phyloP scores from a whole-genome alignment of 2,113 vertebrate species.

The Corydoras maculifer region DNA sequence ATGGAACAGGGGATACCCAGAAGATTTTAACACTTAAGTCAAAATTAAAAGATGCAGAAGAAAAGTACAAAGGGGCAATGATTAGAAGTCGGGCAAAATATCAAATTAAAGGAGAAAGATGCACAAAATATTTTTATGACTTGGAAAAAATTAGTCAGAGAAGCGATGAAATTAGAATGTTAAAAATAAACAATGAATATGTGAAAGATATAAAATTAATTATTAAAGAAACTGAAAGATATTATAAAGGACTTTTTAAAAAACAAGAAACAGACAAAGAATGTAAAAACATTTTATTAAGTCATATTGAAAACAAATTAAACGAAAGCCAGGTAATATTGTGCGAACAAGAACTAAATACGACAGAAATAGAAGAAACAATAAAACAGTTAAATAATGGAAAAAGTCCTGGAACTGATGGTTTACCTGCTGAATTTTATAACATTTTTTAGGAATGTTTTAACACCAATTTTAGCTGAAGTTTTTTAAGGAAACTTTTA shows the following conservation, averaged over 20 bases:
- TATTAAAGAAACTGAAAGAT: background rate
- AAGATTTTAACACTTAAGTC: background rate
- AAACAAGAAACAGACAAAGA: background rate
- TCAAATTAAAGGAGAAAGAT: background rate
- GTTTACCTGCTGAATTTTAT: slow-evolving; percentile 4
- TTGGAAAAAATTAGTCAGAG: background rate
- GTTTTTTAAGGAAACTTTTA: background rate
- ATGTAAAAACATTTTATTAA: background rate
- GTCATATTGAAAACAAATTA: background rate
- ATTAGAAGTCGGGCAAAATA: background rate
- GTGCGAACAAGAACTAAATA: background rate
- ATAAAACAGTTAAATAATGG: background rate
- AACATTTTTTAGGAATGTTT: background rate
- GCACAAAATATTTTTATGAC: background rate
- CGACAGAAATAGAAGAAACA: background rate
- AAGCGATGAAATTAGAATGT: too few relatives aligned
- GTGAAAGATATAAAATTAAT: background rate
- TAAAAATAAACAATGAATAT: too few relatives aligned
- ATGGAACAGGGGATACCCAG: background rate
- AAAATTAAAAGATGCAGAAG: background rate
- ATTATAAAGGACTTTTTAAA: background rate
- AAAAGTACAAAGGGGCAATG: background rate
- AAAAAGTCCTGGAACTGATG: slow-evolving; percentile 4
- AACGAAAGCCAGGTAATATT: background rate
- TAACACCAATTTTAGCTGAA: background rate